Evolutionary conservation across 23 tunicate species (phyloP).

Genomic region (Trididemnum clinides): DNA sequence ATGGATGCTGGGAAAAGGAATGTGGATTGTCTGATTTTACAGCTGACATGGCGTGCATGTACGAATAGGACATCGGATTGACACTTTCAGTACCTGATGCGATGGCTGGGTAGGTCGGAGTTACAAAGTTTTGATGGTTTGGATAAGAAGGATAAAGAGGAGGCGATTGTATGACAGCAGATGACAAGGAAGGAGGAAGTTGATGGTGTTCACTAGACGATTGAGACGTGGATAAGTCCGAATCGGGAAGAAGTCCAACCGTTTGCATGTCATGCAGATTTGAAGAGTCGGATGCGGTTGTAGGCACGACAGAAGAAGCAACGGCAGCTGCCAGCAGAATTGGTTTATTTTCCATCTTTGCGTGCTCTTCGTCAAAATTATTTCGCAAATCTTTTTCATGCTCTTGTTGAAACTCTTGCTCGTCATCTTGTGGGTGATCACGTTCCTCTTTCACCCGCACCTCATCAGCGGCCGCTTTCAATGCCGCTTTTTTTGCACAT

Average conservation of each 20-base stretch:
- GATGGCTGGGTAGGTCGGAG: slow-evolving; percentile 10
- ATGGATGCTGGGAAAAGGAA: slow-evolving; percentile 83
- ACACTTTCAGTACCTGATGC: neutral
- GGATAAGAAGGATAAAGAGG: slow-evolving; percentile 50
- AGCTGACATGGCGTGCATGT: slow-evolving; percentile 54
- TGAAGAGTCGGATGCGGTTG: neutral
- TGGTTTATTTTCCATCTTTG: slow-evolving; percentile 57
- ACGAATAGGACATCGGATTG: slow-evolving; percentile 4
- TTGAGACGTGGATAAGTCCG: neutral
- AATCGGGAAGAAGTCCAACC: neutral
- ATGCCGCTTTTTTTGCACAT: slow-evolving; percentile 76
- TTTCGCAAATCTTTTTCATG: neutral
- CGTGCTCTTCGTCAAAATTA: slow-evolving; percentile 19
- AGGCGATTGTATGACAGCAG: slow-evolving; percentile 10
- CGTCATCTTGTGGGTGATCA: slow-evolving; percentile 20
- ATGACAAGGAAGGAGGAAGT: slow-evolving; percentile 18
- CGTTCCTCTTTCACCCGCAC: slow-evolving; percentile 47
- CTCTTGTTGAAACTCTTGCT: neutral
- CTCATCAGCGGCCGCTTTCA: slow-evolving; percentile 62
- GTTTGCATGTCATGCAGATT: slow-evolving; percentile 25
- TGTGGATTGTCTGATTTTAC: slow-evolving; percentile 58
- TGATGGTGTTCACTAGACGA: slow-evolving; percentile 21
- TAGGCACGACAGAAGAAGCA: slow-evolving; percentile 35
- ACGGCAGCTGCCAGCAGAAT: slow-evolving; percentile 32
- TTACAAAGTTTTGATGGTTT: slow-evolving; percentile 26